These are phyloP conservation scores for Thunnus maccoyii DNA, from an alignment of 2,113 vertebrate genomes.

Conservation along the genomic window DNA sequence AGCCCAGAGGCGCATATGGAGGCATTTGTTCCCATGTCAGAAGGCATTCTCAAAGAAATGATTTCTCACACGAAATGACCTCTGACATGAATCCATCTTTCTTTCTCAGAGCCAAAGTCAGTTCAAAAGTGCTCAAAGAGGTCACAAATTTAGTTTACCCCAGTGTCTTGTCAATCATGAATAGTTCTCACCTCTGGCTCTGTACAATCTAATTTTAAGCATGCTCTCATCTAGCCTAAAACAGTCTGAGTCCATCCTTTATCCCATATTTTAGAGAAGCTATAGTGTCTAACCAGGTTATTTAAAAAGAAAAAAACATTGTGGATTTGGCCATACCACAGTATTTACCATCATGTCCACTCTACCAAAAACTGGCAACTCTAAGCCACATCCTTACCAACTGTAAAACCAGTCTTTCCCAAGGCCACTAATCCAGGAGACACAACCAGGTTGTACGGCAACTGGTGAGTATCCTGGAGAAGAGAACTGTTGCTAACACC, in stretches of 20 bases:
- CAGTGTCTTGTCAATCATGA: background rate
- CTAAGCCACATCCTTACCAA: no score
- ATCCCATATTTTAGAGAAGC: background rate
- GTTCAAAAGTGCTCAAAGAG: conserved; percentile 2
- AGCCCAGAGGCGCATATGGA: background rate
- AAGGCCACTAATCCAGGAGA: no score
- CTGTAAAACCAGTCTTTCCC: no score
- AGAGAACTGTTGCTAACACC: no score
- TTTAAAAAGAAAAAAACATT: no score
- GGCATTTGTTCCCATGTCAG: background rate
- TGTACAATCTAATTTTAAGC: conserved; percentile 4
- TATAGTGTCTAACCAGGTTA: background rate
- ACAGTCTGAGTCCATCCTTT: background rate
- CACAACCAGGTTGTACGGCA: no score
- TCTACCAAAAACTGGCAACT: no score
- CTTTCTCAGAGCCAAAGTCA: background rate
- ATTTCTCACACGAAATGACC: conserved; percentile 1
- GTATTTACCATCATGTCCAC: no score
- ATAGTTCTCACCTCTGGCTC: conserved; percentile 16
- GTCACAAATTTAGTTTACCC: conserved; percentile 17
- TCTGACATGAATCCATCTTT: background rate
- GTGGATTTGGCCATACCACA: no score
- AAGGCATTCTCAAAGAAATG: background rate
- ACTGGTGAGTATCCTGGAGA: no score
- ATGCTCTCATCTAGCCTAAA: background rate